Evolutionary conservation across 2,888 invertebrate species (phyloP).

Genomic region (Chrysolina oricalcia): DNA sequence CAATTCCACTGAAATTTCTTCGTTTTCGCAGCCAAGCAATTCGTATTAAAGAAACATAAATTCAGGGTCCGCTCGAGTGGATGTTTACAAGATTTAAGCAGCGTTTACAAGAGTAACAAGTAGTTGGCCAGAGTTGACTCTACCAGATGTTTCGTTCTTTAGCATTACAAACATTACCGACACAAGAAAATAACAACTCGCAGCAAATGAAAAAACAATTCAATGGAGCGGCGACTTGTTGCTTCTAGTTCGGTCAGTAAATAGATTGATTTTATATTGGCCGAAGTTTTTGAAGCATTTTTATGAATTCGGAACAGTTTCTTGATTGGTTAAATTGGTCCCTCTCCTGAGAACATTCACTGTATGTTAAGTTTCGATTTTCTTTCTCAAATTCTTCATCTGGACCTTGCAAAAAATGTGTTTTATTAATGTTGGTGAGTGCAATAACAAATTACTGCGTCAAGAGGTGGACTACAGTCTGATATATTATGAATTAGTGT

Average conservation of each 20-base stretch:
- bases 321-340: too few species aligned
- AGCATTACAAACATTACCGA: constrained; percentile 14
- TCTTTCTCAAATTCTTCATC: too few species aligned
- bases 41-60: constrained; percentile 46
- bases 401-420: too few species aligned
- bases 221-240: constrained; percentile 22
- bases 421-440: too few species aligned
- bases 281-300: not conserved
- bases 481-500: too few species aligned
- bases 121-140: constrained; percentile 56
- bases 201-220: not conserved
- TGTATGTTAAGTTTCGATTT: too few species aligned
- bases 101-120: constrained; percentile 61
- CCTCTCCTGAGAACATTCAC: too few species aligned
- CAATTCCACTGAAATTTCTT: not conserved
- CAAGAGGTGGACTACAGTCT: too few species aligned
- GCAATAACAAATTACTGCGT: too few species aligned
- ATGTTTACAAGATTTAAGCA: constrained; percentile 57
- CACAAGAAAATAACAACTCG: constrained; percentile 23
- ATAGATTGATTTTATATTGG: not conserved
- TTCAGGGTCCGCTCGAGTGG: constrained; percentile 33
- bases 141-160: constrained; percentile 47
- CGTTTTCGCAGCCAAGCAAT: constrained; percentile 24
- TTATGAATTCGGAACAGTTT: too few species aligned
- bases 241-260: not conserved